Conservation (phyloP, 2,797 vertebrate species). For the Sebastes steindachneri region DNA sequence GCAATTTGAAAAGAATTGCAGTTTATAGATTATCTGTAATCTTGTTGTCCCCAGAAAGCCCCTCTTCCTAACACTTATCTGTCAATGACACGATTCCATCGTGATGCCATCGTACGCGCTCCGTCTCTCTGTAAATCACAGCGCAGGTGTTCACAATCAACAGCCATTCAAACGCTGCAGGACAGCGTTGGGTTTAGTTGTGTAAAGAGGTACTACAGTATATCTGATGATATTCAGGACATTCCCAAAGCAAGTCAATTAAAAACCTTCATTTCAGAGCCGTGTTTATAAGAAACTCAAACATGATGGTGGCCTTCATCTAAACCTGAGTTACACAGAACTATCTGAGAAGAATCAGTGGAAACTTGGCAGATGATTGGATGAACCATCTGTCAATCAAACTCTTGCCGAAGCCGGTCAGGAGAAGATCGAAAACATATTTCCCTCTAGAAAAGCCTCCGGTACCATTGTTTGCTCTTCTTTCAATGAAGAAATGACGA, state of each 20-base stretch:
- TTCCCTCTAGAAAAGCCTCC: neutral
- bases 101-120: slow-evolving; percentile 1
- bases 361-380: no score
- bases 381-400: no score
- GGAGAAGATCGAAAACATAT: no score
- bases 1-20: slow-evolving; percentile 57
- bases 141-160: neutral
- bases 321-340: neutral
- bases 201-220: no score
- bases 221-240: neutral
- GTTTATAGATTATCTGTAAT: slow-evolving; percentile 69
- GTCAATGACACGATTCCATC: slow-evolving; percentile 31
- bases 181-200: neutral
- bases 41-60: slow-evolving; percentile 43
- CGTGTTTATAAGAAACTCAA: neutral
- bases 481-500: neutral
- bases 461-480: neutral
- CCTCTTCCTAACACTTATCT: slow-evolving; percentile 24
- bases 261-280: neutral
- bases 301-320: neutral
- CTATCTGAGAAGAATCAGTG: no score
- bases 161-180: neutral
- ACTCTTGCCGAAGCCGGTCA: no score
- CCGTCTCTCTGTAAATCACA: neutral
- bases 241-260: neutral